Evolutionary conservation across 2,888 invertebrate species (phyloP), one percentile per base, ranked within the genome.

Genomic region (Ormyrus pomaceus): DNA sequence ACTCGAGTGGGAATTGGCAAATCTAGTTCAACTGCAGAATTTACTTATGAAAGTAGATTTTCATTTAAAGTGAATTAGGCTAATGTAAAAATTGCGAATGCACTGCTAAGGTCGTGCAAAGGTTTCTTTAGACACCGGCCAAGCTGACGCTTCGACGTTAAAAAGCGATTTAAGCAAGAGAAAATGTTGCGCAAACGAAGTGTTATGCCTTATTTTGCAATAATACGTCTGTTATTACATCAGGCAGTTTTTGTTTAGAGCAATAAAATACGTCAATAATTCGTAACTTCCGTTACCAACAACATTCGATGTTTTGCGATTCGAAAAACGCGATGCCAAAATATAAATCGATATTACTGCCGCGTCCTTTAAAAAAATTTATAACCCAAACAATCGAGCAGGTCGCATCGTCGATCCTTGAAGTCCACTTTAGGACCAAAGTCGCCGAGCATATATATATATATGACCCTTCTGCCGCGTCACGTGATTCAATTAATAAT

Each of bases 401-500:
- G 34, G 2, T 34, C 34, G 34, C 34, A 34, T 34, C 34, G 34
- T 34, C 34, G 10, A 68, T 45, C 58, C 74, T 66, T 74, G 66
- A 74, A 34, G 11, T 56, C 19, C 58, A 65, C 55, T 74, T 58
- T 50, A 48, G n/a, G 50, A 7, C 48, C 50, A 50, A 73, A 73
- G 56, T 13, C 48, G 51, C 45, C 34, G 13, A 55, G 53, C 34
- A 34, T 34, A 34, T 34, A 34, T 34, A 34, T 34, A 34, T 34
- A 34, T 34, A 34, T 34, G 56, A 71, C 65, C 65, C 53, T 8
- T 58, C 65, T 51, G 34, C 71, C 34, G 53, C 59, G 66, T 66
- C 59, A 72, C 78, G 78, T 61, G 53, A 72, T 72, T 56, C 73
- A 68, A 55, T 78, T 78, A 78, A 68, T 78, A 62, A 68, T 73